Conservation (phyloP, 2,797 vertebrate species). For the Sparidentex hasta region DNA sequence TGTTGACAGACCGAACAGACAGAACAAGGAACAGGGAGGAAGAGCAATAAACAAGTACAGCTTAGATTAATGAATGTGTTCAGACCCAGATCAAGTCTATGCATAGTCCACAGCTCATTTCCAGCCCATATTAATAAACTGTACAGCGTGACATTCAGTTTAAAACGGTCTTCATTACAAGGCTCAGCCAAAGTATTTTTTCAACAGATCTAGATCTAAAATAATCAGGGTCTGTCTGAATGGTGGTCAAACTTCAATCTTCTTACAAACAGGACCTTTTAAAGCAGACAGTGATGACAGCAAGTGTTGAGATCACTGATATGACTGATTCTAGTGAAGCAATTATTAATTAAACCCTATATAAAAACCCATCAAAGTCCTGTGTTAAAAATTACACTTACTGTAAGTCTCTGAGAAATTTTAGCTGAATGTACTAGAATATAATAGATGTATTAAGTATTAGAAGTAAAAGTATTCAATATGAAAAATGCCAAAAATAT, state of each 20-base stretch:
- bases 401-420: too few relatives aligned
- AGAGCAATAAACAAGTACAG: background rate
- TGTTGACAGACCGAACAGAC: slow-evolving; percentile 22
- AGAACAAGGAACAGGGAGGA: background rate
- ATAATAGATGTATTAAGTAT: too few relatives aligned
- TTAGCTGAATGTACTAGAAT: too few relatives aligned
- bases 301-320: background rate
- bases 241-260: too few relatives aligned
- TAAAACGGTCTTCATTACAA: slow-evolving; percentile 4
- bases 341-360: background rate
- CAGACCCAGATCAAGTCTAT: background rate
- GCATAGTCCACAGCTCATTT: background rate
- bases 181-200: background rate
- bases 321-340: background rate
- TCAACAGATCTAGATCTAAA: too few relatives aligned
- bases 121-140: background rate
- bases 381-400: background rate
- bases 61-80: background rate
- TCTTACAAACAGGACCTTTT: background rate
- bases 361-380: background rate
- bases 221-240: too few relatives aligned
- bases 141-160: background rate
- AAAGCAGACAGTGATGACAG: background rate
- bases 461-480: background rate
- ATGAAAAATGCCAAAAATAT: background rate